Base-by-base conservation (phyloP, 2,797 vertebrate species). In the Pitangus sulphuratus region DNA sequence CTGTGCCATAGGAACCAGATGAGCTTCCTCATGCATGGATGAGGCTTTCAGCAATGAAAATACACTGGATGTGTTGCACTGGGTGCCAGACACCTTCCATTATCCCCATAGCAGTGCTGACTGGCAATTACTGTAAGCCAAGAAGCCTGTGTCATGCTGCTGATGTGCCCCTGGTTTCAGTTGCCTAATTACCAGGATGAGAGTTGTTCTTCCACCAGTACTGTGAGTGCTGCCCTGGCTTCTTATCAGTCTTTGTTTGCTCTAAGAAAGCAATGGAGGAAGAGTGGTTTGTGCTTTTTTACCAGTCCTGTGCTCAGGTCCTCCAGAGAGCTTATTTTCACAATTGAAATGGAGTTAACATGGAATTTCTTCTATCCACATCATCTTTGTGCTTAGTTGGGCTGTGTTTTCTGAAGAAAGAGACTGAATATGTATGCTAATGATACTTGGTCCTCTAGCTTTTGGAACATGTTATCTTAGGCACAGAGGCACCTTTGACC, bases 391-490 rank as follows among this genome's bases (percentile, higher is more conserved):
- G 1, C 42, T 84, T 60, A 64, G 4, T 2, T 61, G 56, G 26
- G n/a, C 54, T 79, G 19, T 54, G 30, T 69, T 86, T 95, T 86
- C 61, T 71, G 80, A 87, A 91, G 68, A 90, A 94, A 66, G 15
- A 64, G 61, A 26, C 44, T 62, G 40, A 91, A 84, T 71, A 42
- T 42, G 12, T 85, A 15, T 88, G 81, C 84, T 68, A 71, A n/a
- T 75, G n/a, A 28, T 58, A 44, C 33, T 50, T 74, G 33, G 48
- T 84, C 45, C 28, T 91, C 65, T 86, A 57, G 26, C 50, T 93
- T 87, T 87, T 64, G 57, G 44, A 94, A 80, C 17, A 39, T 11
- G 11, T 31, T 68, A 15, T 10, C 42, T 93, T 53, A 48, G 74
- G 65, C 12, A 56, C 19, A 66, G 57, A 80, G 44, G 40, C 35